These are phyloP conservation scores for Salticus scenicus DNA, from an alignment of 2,888 invertebrate genomes.

Conservation along the genomic window DNA sequence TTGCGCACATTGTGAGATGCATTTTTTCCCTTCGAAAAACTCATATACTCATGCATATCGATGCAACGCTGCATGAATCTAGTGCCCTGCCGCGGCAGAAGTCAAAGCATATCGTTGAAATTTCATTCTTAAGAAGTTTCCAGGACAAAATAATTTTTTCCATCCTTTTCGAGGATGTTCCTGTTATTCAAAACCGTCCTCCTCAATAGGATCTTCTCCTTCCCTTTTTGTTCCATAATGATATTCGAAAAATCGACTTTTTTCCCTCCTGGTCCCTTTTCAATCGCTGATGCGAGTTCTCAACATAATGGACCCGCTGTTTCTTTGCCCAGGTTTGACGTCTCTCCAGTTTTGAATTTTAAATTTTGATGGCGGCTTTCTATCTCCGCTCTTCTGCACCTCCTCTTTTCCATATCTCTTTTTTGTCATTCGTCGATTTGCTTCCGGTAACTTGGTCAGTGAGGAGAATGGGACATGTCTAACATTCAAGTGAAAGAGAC, in stretches of 20 bases:
- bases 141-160: not conserved
- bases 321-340: not conserved
- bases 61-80: not conserved
- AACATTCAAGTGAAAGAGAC: too few species aligned
- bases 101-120: constrained; percentile 15
- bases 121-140: not conserved
- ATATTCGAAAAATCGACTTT: constrained; percentile 27
- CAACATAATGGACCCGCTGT: constrained; percentile 22
- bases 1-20: not conserved
- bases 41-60: constrained; percentile 19
- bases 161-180: constrained; percentile 9
- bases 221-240: not conserved
- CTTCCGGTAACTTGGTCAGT: constrained; percentile 4
- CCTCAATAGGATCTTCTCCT: constrained; percentile 9
- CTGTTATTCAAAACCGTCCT: constrained; percentile 16
- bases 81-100: constrained; percentile 3
- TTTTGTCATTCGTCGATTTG: not conserved
- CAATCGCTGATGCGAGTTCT: not conserved
- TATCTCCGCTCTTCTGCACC: not conserved
- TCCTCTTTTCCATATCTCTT: not conserved
- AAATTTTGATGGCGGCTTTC: not conserved
- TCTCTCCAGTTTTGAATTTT: constrained; percentile 6
- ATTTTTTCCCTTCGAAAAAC: not conserved
- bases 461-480: not conserved
- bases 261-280: not conserved